Conservation (phyloP, 2,888 invertebrate species). For the Protodeltote pygarga region DNA sequence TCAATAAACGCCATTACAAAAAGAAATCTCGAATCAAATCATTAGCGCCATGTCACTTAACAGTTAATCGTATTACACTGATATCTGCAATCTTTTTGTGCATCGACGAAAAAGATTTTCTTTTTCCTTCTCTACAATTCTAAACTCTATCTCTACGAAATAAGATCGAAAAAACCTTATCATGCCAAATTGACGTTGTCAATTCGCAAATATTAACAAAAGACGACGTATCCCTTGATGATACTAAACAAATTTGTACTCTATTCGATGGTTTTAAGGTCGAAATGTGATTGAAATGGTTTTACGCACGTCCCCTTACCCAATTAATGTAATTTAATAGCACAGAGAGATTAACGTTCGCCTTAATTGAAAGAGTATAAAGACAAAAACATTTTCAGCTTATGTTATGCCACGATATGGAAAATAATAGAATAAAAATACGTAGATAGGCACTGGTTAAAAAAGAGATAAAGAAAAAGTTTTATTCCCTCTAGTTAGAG, state of each 20-base stretch:
- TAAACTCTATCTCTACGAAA: conserved; percentile 45
- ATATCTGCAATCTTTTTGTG: conserved; percentile 81
- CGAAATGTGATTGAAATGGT: conserved; percentile 41
- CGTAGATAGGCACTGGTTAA: too few relatives aligned
- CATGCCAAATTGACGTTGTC: conserved; percentile 56
- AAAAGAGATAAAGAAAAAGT: too few relatives aligned
- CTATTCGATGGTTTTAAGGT: conserved; percentile 52
- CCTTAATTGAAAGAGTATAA: conserved; percentile 83
- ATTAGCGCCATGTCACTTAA: conserved; percentile 82
- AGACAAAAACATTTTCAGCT: conserved; percentile 32
- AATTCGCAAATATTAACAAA: conserved; percentile 80
- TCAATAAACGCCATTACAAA: conserved; percentile 42
- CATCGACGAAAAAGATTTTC: conserved; percentile 60
- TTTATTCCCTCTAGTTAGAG: too few relatives aligned
- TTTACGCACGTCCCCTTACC: conserved; percentile 65
- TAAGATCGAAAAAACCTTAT: conserved; percentile 53
- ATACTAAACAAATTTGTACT: conserved; percentile 51
- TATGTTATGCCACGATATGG: conserved; percentile 20
- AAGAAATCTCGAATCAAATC: conserved; percentile 72
- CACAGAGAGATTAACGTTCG: conserved; percentile 79
- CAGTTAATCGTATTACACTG: conserved; percentile 82
- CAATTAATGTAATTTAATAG: conserved; percentile 86
- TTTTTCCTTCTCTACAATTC: conserved; percentile 24
- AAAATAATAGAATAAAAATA: neutral
- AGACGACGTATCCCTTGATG: conserved; percentile 54